Percentiles rank a stretch among this genome's conserved stretches.
Conservation (phyloP, 2,888 invertebrate genomes). For the Callyntrura guangdongensis region DNA sequence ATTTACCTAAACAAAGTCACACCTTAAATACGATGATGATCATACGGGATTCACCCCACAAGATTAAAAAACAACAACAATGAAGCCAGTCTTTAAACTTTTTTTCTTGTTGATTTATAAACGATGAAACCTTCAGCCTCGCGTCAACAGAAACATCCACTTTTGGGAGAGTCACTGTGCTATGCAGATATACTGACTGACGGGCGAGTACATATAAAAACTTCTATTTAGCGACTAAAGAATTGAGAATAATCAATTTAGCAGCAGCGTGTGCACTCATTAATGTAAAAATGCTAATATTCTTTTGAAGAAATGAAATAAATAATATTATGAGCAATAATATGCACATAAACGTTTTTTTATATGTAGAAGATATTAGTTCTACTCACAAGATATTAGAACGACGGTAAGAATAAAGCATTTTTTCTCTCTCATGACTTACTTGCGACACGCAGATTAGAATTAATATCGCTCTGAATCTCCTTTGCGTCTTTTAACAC, state of each 20-base stretch:
- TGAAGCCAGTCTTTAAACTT: neutral
- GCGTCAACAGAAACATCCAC: no score
- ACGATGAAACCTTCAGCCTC: no score
- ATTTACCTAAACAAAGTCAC: neutral
- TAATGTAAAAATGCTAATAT: slow-evolving; percentile 48
- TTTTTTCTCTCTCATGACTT: slow-evolving; percentile 8
- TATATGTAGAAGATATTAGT: neutral
- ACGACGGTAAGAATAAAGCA: neutral
- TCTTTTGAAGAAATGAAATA: neutral
- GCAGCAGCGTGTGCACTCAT: neutral
- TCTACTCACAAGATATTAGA: neutral
- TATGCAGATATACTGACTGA: neutral
- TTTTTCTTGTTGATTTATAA: no score
- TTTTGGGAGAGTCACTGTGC: neutral
- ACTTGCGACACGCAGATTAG: slow-evolving; percentile 7
- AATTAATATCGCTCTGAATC: neutral
- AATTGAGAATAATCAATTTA: slow-evolving; percentile 16
- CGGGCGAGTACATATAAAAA: no score
- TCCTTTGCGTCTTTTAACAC: neutral
- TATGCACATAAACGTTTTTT: slow-evolving; percentile 41
- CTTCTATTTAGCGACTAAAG: neutral
- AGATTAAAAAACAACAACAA: neutral
- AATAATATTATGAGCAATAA: slow-evolving; percentile 8
- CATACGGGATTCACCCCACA: neutral
- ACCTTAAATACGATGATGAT: no score